Base-by-base conservation (phyloP, 1,140 invertebrate genomes). In the Antheraea pernyi region DNA sequence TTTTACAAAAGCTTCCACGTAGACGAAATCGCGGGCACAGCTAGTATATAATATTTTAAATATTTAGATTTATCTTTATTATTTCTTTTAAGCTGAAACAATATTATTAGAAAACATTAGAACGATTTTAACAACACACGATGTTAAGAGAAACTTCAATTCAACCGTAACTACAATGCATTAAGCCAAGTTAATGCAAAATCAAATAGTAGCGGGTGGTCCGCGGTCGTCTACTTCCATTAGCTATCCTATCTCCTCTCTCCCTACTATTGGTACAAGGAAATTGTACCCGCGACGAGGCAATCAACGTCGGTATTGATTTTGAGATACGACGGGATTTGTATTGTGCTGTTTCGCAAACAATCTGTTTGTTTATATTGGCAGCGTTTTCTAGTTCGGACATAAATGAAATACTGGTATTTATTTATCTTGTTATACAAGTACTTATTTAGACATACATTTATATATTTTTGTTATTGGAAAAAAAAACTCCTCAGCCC, bases 211-310 rank as follows among this genome's bases (percentile, higher is more conserved):
- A 62, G 46, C 46, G 46, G 60, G 46, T n/a, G 16, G 46, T 53
- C 46, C 46, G 46, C 13, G 46, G 68, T 39, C 64, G 58, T 59
- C 59, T 19, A 39, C 46, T 72, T 72, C 74, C 59, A 78, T 78
- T 78, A 78, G 67, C 69, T 16, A 13, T 53, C 46, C 46, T 13
- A 53, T 53, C 73, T 69, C 61, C 72, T 72, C 69, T 73, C 64
- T 68, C 58, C 67, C 63, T 65, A 36, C 60, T 62, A 63, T 72
- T 74, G 63, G 65, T 53, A 67, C 22, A 70, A 72, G 77, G 78
- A 77, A 81, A 73, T 73, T 59, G 65, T 74, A 8, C 66, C 48
- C 48, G 66, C 68, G 19, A 4, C 19, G 59, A 60, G 11, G 36
- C 60, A 37, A 53, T 53, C 46, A 53, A 62, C 30, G 19, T 30